Conservation (phyloP, 2,888 invertebrate species). For the Helicoverpa assulta region DNA sequence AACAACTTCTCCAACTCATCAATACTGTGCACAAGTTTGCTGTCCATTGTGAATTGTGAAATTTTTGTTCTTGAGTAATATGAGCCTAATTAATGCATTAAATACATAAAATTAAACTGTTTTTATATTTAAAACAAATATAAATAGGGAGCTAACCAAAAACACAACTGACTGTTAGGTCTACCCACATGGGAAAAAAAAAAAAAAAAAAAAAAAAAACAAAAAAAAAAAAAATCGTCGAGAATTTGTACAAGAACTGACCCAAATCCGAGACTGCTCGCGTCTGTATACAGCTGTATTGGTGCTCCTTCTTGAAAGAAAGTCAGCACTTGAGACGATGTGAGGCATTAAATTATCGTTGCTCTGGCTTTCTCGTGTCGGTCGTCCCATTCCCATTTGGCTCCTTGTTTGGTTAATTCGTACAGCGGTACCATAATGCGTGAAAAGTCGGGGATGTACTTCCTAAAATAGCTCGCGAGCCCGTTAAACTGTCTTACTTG, state of each 20-base stretch:
- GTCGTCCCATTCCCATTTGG: slow-evolving; percentile 42
- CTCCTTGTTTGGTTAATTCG: slow-evolving; percentile 50
- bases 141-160: too few relatives aligned
- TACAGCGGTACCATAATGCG: slow-evolving; percentile 52
- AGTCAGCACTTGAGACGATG: slow-evolving; percentile 17
- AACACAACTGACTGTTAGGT: too few relatives aligned
- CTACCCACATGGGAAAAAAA: too few relatives aligned
- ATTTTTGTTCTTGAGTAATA: too few relatives aligned
- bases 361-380: slow-evolving; percentile 49
- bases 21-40: too few relatives aligned
- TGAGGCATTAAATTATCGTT: slow-evolving; percentile 12
- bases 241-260: slow-evolving; percentile 17
- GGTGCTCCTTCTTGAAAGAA: slow-evolving; percentile 22
- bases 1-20: too few relatives aligned
- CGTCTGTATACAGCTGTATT: slow-evolving; percentile 14
- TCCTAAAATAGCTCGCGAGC: slow-evolving; percentile 51
- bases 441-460: slow-evolving; percentile 54
- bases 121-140: too few relatives aligned
- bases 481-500: slow-evolving; percentile 53
- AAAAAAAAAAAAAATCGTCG: too few relatives aligned
- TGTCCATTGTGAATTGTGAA: too few relatives aligned
- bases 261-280: slow-evolving; percentile 23
- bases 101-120: too few relatives aligned
- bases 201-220: too few relatives aligned
- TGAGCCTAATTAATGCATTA: too few relatives aligned